Conservation (phyloP, 2,888 invertebrate genomes). For the Siphlonurus alternatus region DNA sequence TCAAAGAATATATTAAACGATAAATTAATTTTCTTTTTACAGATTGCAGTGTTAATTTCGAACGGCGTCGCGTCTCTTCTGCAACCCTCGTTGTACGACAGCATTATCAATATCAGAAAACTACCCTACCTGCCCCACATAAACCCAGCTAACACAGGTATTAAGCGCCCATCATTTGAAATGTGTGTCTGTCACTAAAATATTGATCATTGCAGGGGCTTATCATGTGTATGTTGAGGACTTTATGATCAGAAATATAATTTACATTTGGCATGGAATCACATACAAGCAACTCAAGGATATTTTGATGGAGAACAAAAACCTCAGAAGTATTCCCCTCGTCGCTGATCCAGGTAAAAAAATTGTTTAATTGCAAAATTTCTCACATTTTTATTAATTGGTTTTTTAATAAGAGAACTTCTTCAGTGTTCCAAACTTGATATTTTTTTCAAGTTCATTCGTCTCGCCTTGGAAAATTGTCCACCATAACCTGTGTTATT, state of each 20-base stretch:
- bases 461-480: too few relatives aligned
- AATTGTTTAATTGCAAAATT: too few relatives aligned
- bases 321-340: slow-evolving; percentile 75
- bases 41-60: slow-evolving; percentile 84
- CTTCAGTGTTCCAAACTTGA: too few relatives aligned
- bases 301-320: slow-evolving; percentile 51
- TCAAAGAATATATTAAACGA: too few relatives aligned
- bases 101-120: slow-evolving; percentile 93
- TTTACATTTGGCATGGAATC: slow-evolving; percentile 81
- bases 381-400: too few relatives aligned
- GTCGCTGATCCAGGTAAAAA: slow-evolving; percentile 62
- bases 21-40: slow-evolving; percentile 12
- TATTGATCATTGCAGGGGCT: slow-evolving; percentile 43
- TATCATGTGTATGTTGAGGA: slow-evolving; percentile 92
- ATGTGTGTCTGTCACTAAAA: slow-evolving; percentile 3
- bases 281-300: slow-evolving; percentile 78
- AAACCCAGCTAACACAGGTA: slow-evolving; percentile 71
- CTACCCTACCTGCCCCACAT: slow-evolving; percentile 94
- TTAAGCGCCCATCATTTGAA: not conserved
- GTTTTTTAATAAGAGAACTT: too few relatives aligned
- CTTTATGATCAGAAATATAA: slow-evolving; percentile 88
- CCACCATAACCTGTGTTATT: too few relatives aligned
- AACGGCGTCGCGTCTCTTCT: slow-evolving; percentile 89
- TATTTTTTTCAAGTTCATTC: too few relatives aligned
- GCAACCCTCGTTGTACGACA: slow-evolving; percentile 95